These are phyloP conservation scores for Cossypha niveicapilla DNA, from an alignment of 2,797 vertebrate species.

Conservation along the genomic window DNA sequence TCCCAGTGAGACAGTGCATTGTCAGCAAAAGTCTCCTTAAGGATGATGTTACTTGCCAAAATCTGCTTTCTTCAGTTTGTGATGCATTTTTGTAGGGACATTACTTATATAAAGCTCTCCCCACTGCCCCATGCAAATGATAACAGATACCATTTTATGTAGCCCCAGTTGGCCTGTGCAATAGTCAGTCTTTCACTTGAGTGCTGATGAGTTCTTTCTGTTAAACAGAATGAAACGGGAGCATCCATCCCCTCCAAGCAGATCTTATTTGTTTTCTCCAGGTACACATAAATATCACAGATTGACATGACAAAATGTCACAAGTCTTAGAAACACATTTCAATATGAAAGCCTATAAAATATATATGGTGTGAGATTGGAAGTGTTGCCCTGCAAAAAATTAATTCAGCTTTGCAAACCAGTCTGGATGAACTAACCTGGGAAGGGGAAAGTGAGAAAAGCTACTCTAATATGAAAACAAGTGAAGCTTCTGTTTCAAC, in stretches of 20 bases:
- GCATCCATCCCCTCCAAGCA: background rate
- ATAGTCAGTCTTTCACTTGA: background rate
- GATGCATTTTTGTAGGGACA: background rate
- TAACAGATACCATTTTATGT: background rate
- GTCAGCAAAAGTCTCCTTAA: conserved; percentile 49
- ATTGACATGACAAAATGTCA: background rate
- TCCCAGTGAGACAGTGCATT: background rate
- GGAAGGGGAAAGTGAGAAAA: conserved; percentile 64
- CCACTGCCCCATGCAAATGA: background rate
- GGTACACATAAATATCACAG: background rate
- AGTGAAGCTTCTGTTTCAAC: conserved; percentile 60
- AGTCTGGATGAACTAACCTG: conserved; percentile 58
- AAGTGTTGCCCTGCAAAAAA: conserved; percentile 3
- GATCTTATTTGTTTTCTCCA: background rate
- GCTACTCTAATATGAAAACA: conserved; percentile 60
- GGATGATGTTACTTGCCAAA: conserved; percentile 26
- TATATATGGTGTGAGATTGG: background rate
- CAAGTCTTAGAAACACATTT: background rate
- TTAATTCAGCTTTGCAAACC: conserved; percentile 41
- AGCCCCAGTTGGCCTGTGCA: background rate
- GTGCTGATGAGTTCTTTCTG: background rate
- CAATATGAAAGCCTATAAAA: background rate
- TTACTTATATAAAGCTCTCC: background rate
- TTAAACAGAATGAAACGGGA: background rate
- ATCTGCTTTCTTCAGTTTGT: conserved; percentile 29